Evolutionary conservation across 2,113 vertebrate species (phyloP).

Genomic region (Chamaetylas fuelleborni): DNA sequence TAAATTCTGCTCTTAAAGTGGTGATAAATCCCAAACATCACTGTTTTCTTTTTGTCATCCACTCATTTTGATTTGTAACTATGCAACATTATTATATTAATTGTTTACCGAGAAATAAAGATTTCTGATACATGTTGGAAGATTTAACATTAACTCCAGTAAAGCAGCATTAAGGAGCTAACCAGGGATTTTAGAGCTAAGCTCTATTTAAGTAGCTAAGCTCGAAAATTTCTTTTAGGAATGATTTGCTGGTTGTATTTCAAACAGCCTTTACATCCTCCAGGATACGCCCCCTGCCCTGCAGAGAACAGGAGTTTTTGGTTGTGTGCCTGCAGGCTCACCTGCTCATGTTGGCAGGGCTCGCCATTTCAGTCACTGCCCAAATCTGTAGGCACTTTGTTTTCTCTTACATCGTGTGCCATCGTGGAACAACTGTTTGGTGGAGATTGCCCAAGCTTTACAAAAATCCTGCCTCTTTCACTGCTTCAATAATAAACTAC

Average conservation of each 20-base stretch:
- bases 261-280: background rate
- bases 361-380: background rate
- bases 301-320: background rate
- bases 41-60: background rate
- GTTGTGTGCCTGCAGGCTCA: background rate
- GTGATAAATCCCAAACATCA: background rate
- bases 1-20: background rate
- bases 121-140: background rate
- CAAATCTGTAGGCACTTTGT: background rate
- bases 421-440: background rate
- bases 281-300: background rate
- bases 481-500: background rate
- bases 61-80: background rate
- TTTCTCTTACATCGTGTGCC: background rate
- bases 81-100: background rate
- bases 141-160: constrained; percentile 20
- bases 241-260: constrained; percentile 24
- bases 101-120: background rate
- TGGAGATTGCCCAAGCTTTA: background rate
- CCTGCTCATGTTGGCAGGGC: background rate
- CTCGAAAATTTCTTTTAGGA: constrained; percentile 8
- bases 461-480: background rate
- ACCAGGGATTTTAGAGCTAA: constrained; percentile 47
- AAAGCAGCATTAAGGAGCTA: constrained; percentile 53
- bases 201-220: constrained; percentile 57